phyloP scores from a whole-genome alignment of 1,140 invertebrate genomes.

The Rhopalosiphum padi region DNA sequence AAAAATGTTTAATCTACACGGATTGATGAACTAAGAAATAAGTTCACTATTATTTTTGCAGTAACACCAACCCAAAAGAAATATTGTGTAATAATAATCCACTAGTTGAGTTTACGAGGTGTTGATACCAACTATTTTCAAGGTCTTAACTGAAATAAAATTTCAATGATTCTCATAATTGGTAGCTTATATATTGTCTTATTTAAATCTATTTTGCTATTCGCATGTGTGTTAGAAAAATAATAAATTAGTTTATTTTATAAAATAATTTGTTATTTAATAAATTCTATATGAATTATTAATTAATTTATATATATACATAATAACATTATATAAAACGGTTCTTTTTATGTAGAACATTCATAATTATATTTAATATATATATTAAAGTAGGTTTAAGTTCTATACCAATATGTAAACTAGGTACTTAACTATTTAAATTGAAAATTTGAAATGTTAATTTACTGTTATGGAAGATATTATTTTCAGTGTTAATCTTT shows the following conservation, averaged over 20 bases:
- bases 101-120: neutral
- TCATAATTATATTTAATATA: neutral
- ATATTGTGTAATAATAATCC: neutral
- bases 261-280: neutral
- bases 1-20: neutral
- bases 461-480: neutral
- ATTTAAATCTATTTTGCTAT: neutral
- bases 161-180: neutral
- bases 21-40: neutral
- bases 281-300: too few relatives aligned
- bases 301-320: too few relatives aligned
- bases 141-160: slow-evolving; percentile 10
- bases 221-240: neutral
- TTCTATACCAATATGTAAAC: neutral
- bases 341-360: too few relatives aligned
- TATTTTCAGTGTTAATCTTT: neutral
- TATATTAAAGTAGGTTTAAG: neutral
- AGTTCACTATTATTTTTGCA: neutral
- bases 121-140: neutral
- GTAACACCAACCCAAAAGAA: neutral
- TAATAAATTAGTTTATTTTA: neutral
- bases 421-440: neutral
- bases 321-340: too few relatives aligned
- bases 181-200: neutral
- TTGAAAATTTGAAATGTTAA: neutral